Percentiles rank a stretch among this genome's conserved stretches.
Evolutionary conservation across 2,888 invertebrate species (phyloP).

Genomic region (Aquatica leii): DNA sequence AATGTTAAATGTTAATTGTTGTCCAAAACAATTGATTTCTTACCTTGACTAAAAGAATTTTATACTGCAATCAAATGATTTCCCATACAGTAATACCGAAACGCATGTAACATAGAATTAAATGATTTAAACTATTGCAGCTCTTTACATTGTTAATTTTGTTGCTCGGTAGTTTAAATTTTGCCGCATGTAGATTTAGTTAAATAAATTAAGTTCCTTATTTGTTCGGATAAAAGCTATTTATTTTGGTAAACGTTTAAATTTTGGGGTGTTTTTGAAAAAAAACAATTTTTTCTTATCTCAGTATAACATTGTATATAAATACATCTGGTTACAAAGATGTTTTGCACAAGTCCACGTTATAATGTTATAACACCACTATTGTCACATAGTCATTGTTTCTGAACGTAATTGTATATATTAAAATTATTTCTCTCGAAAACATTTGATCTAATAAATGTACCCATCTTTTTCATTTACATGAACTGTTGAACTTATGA

Average conservation of each 20-base stretch:
- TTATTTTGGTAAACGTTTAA: constrained; percentile 8
- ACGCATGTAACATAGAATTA: constrained; percentile 31
- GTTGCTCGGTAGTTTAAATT: constrained; percentile 29
- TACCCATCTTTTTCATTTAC: constrained; percentile 28
- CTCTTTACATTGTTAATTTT: constrained; percentile 17
- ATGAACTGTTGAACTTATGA: constrained; percentile 27
- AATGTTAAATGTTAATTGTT: constrained; percentile 27
- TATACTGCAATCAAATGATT: constrained; percentile 12
- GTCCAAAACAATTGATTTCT: constrained; percentile 18
- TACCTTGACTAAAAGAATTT: not conserved
- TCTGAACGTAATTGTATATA: constrained; percentile 32
- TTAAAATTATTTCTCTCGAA: constrained; percentile 21
- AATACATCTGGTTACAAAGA: constrained; percentile 27
- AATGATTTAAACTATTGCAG: constrained; percentile 31
- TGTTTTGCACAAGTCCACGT: constrained; percentile 36
- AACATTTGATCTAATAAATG: constrained; percentile 18
- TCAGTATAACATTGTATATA: constrained; percentile 21
- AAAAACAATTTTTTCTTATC: constrained; percentile 9
- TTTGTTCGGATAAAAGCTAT: not conserved
- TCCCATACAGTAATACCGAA: constrained; percentile 17
- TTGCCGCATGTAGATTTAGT: constrained; percentile 6
- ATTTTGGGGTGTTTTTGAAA: no score
- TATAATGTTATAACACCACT: constrained; percentile 35
- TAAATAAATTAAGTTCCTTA: constrained; percentile 8
- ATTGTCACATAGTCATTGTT: constrained; percentile 31